Percentiles rank a stretch among this genome's conserved stretches.
phyloP scores from a whole-genome alignment of 1,140 invertebrate genomes.

The Trichonephila clavata region DNA sequence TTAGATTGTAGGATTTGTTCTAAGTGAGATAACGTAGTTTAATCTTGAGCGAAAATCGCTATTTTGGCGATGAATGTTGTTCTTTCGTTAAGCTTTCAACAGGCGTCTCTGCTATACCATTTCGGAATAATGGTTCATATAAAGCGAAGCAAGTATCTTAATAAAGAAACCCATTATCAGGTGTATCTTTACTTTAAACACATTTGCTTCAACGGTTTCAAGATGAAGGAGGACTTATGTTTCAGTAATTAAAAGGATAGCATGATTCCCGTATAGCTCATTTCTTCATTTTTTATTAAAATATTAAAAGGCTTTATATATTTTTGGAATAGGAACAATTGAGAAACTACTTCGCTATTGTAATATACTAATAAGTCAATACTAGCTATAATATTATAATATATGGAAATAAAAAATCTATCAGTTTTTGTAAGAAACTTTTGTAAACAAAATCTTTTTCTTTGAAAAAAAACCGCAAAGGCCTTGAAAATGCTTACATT shows the following conservation, averaged over 20 bases:
- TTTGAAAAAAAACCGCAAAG: no score
- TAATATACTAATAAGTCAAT: no score
- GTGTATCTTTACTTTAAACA: not conserved
- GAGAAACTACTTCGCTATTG: no score
- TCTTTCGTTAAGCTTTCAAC: conserved; percentile 61
- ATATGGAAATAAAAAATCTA: no score
- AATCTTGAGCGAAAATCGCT: conserved; percentile 57
- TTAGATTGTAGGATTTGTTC: conserved; percentile 73
- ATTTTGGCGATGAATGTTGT: conserved; percentile 55
- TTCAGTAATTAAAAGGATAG: not conserved
- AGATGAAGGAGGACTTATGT: not conserved
- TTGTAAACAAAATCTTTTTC: no score
- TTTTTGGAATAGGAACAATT: no score
- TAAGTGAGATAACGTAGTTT: conserved; percentile 72
- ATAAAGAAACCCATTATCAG: not conserved
- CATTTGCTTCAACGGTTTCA: not conserved
- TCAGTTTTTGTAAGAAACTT: no score
- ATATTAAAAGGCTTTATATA: not conserved
- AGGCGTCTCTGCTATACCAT: conserved; percentile 5
- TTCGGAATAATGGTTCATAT: conserved; percentile 7
- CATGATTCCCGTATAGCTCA: not conserved
- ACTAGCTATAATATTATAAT: no score
- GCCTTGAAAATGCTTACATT: no score
- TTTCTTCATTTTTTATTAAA: not conserved
- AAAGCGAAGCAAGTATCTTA: conserved; percentile 7